These are phyloP conservation scores for Mola mola DNA, from an alignment of 2,113 vertebrate species.

Conservation along the genomic window DNA sequence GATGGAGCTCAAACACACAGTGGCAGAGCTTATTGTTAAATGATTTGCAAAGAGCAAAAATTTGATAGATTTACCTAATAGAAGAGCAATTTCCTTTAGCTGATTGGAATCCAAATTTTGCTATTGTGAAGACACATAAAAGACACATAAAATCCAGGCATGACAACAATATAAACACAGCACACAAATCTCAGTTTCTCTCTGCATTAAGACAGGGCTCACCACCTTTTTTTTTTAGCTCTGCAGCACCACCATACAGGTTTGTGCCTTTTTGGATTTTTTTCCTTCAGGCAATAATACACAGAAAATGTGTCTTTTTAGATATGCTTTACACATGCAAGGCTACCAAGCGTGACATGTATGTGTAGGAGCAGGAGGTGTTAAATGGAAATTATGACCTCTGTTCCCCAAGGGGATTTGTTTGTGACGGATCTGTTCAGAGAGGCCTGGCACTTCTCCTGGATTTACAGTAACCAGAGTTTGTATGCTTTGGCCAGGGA, in stretches of 20 bases:
- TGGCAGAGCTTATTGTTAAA: too few species aligned
- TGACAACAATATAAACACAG: conserved; percentile 2
- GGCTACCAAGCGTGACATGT: conserved; percentile 17
- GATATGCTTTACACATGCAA: conserved; percentile 2
- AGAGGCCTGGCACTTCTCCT: conserved; percentile 37
- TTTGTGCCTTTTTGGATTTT: conserved; percentile 15
- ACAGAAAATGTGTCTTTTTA: conserved; percentile 17
- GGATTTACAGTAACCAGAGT: conserved; percentile 57
- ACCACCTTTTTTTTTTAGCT: neutral
- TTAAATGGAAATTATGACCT: conserved; percentile 59
- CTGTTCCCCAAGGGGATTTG: conserved; percentile 28
- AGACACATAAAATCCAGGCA: conserved; percentile 7
- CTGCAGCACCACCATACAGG: conserved; percentile 9
- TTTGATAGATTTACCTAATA: conserved; percentile 6
- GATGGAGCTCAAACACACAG: neutral
- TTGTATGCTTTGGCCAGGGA: conserved; percentile 62
- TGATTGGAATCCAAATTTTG: conserved; percentile 1
- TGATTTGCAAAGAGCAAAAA: neutral
- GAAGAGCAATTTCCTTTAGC: neutral
- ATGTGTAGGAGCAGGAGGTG: conserved; percentile 35
- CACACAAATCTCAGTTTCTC: conserved; percentile 13
- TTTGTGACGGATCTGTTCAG: conserved; percentile 51
- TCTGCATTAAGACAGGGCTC: neutral
- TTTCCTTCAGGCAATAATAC: conserved; percentile 12
- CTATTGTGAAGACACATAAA: neutral